phyloP scores from a whole-genome alignment of 2,888 invertebrate species.

The Caenorhabditis angaria region DNA sequence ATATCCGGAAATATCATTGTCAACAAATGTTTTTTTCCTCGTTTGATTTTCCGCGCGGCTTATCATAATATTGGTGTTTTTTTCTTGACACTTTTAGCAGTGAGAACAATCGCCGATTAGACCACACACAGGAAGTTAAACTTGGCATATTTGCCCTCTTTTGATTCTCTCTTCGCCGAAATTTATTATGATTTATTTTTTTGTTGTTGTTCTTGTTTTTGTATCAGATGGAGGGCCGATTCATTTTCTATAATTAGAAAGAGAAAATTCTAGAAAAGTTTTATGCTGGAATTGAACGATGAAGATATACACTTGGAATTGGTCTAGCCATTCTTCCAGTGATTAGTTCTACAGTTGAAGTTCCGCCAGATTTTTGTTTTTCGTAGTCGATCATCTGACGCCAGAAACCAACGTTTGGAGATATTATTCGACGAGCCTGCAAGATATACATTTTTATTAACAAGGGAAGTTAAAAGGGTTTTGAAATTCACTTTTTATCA shows the following conservation, averaged over 20 bases:
- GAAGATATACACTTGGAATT: constrained; percentile 64
- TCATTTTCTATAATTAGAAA: neutral
- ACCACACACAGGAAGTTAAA: constrained; percentile 10
- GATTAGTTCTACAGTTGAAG: constrained; percentile 63
- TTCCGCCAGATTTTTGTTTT: constrained; percentile 40
- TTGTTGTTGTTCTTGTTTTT: neutral
- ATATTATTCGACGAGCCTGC: constrained; percentile 53
- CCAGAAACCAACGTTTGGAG: constrained; percentile 58
- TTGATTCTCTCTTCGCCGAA: neutral
- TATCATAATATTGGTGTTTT: constrained; percentile 11
- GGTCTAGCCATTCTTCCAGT: constrained; percentile 63
- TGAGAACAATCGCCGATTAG: neutral
- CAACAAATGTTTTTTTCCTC: neutral
- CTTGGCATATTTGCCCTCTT: neutral
- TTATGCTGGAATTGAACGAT: neutral
- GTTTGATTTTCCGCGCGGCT: no score
- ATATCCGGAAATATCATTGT: constrained; percentile 1
- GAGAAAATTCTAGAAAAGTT: no score
- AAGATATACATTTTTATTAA: no score
- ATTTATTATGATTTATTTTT: neutral
- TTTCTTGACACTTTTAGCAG: constrained; percentile 5
- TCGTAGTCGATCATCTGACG: constrained; percentile 57
- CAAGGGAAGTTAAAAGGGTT: no score
- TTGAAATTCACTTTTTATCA: no score
- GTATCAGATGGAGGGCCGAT: no score